phyloP scores from a whole-genome alignment of 1,140 invertebrate species.

The Danaus melanippus region DNA sequence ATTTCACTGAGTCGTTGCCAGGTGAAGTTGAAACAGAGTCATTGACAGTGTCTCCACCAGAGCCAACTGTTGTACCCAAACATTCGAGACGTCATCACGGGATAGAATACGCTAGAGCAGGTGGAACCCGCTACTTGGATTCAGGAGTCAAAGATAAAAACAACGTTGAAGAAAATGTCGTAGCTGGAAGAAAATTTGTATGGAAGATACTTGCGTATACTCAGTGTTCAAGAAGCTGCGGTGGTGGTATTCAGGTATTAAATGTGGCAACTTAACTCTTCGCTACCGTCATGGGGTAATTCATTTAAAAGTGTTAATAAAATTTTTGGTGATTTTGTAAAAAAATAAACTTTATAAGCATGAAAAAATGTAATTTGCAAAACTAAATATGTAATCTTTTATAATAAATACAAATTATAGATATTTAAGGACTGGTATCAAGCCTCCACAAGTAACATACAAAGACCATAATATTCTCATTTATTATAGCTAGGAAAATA shows the following conservation, averaged over 20 bases:
- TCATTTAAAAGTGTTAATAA: no score
- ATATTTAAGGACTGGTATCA: not conserved
- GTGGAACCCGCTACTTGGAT: constrained; percentile 29
- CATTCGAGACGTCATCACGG: constrained; percentile 55
- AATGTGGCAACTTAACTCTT: no score
- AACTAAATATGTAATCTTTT: constrained; percentile 2
- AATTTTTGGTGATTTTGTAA: no score
- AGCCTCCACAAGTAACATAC: not conserved
- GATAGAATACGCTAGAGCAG: constrained; percentile 32
- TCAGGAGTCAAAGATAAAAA: constrained; percentile 32
- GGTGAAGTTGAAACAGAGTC: constrained; percentile 49
- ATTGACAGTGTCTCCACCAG: constrained; percentile 22
- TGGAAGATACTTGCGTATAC: constrained; percentile 87
- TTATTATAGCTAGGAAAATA: constrained; percentile 49
- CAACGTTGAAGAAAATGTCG: constrained; percentile 35
- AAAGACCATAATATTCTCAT: no score
- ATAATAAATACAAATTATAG: not conserved
- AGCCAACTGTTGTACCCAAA: constrained; percentile 18
- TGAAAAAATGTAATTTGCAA: no score
- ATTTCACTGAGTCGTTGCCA: constrained; percentile 72
- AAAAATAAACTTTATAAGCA: no score
- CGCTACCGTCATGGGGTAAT: no score
- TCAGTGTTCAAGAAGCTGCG: constrained; percentile 84
- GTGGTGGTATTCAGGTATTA: constrained; percentile 78
- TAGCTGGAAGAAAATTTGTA: constrained; percentile 72